Evolutionary conservation across 2,888 invertebrate genomes (phyloP).

Genomic region (Tetheella fluctuosa): DNA sequence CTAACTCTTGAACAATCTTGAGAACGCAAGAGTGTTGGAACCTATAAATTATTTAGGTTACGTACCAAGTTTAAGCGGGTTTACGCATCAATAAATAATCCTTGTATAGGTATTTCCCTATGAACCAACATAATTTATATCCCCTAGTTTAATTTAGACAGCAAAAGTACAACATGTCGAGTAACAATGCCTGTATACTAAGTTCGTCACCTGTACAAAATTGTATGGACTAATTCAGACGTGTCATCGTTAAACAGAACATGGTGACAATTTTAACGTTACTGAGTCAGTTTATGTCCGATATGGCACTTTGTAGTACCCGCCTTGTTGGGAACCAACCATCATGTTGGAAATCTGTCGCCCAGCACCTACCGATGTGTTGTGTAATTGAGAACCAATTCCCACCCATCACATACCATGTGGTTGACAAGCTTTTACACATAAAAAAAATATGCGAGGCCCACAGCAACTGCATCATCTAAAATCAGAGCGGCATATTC

Average conservation of each 20-base stretch:
- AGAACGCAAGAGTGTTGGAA: slow-evolving; percentile 49
- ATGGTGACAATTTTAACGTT: neutral
- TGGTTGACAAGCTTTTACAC: no score
- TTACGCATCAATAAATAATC: slow-evolving; percentile 58
- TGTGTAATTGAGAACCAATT: no score
- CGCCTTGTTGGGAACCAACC: no score
- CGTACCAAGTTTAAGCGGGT: slow-evolving; percentile 56
- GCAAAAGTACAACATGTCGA: slow-evolving; percentile 23
- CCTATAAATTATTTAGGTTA: slow-evolving; percentile 63
- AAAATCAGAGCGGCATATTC: slow-evolving; percentile 65
- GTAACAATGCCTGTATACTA: slow-evolving; percentile 23
- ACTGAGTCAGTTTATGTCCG: slow-evolving; percentile 1
- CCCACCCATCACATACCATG: no score
- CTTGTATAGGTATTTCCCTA: slow-evolving; percentile 38
- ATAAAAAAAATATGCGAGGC: slow-evolving; percentile 41
- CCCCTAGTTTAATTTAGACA: slow-evolving; percentile 25
- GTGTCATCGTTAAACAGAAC: no score
- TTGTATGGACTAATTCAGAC: slow-evolving; percentile 11
- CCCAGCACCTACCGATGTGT: no score
- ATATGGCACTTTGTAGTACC: no score
- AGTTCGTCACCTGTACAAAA: slow-evolving; percentile 32
- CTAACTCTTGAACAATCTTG: slow-evolving; percentile 60
- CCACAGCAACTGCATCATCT: slow-evolving; percentile 37
- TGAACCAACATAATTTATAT: slow-evolving; percentile 46
- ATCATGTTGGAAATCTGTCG: no score